Conservation (phyloP, 2,113 vertebrate genomes). For the Tauraco erythrolophus region DNA sequence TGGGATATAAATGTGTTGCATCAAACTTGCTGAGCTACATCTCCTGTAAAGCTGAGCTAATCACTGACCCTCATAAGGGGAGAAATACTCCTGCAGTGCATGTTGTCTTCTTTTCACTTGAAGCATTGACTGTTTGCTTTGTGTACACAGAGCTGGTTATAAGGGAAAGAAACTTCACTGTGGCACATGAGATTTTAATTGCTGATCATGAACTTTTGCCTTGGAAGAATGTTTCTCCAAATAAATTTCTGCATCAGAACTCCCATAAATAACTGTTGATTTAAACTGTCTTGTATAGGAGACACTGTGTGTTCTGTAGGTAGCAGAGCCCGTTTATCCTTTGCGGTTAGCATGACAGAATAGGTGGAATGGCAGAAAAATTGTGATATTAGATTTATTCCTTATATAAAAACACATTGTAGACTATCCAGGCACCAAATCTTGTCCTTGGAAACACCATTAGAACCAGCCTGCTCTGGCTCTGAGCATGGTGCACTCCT, state of each 20-base stretch:
- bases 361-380: neutral
- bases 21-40: neutral
- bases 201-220: neutral
- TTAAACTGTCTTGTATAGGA: neutral
- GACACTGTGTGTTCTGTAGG: neutral
- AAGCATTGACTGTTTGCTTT: neutral
- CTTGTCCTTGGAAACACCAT: neutral
- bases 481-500: neutral
- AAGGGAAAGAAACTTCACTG: neutral
- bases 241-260: neutral
- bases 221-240: neutral
- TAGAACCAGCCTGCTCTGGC: neutral
- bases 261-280: neutral
- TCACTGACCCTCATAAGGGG: neutral
- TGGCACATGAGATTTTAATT: neutral
- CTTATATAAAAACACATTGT: neutral
- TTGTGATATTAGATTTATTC: neutral
- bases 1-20: neutral
- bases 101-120: neutral
- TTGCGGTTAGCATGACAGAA: neutral
- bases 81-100: neutral
- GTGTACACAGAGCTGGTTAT: neutral
- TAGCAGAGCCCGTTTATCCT: neutral
- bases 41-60: neutral
- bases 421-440: neutral